Evolutionary conservation across 2,797 vertebrate species (phyloP), one percentile per base, ranked within the genome.

Genomic region (Coreius guichenoti): DNA sequence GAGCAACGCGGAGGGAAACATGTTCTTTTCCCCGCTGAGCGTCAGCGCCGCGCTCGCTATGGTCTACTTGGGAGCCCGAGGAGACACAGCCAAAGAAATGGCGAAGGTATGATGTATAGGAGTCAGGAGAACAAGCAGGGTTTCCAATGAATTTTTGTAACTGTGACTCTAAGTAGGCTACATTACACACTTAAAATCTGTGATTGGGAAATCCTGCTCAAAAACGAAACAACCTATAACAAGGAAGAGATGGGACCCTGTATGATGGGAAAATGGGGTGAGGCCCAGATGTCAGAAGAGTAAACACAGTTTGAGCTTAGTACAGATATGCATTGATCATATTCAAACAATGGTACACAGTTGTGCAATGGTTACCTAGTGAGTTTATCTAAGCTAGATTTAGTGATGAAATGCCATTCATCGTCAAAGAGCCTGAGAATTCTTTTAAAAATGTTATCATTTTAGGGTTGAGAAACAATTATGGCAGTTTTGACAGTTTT

Each of bases 21-120:
- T 99, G 84, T 97, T 99, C 83, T 21, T 97, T 82, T 98, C 98
- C 0, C 98, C 98, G 0, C 3, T 96, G 65, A 96, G 97, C 91
- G 89, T 99, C 88, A 96, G 96, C 29, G 93, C 97, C 0, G 97
- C 97, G 0, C 82, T 99, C 87, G 96, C 96, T 5, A 98, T 98
- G 97, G 89, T 99, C 49, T 91, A 91, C 77, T 86, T 98, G 84
- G 97, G 98, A 5, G 88, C 97, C 12, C 92, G 54, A 92, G 94
- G 96, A 23, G 68, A 93, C 43, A 99, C 97, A 0, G 95, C 94
- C 0, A 51, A 91, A 13, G 95, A 99, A 91, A 85, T 99, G 89
- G 91, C 93, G 81, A 93, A 97, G 96, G 98, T 99, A 88, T 19
- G 73, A 45, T 11, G 3, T 12, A 33, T 29, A 26, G 23, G 5